Evolutionary conservation across 1,140 invertebrate genomes (phyloP).

Genomic region (Atta cephalotes): DNA sequence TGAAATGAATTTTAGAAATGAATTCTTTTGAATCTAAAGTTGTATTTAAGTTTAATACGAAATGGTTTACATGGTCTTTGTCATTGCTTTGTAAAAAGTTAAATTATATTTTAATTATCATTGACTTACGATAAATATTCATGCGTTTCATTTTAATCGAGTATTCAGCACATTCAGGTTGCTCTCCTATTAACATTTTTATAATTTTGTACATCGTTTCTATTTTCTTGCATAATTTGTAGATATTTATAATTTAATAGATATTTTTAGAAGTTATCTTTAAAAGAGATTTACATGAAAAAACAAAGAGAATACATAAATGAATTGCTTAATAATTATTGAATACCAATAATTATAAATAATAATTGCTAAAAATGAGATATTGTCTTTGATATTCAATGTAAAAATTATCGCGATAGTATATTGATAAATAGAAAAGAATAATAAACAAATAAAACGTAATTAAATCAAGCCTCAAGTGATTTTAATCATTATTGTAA

Average conservation of each 20-base stretch:
- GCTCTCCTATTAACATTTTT: slow-evolving; percentile 12
- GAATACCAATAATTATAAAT: slow-evolving; percentile 25
- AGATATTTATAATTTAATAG: slow-evolving; percentile 16
- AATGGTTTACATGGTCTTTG: not conserved
- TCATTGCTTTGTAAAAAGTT: not conserved
- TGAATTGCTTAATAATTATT: not conserved
- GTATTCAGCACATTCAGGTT: not conserved
- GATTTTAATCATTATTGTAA: slow-evolving; percentile 8
- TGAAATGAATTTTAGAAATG: not conserved
- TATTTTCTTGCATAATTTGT: not conserved
- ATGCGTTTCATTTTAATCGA: slow-evolving; percentile 12
- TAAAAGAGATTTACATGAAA: slow-evolving; percentile 3
- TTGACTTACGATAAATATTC: not conserved
- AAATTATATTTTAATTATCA: slow-evolving; percentile 4
- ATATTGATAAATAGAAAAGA: slow-evolving; percentile 11
- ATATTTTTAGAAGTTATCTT: not conserved
- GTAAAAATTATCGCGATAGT: not conserved
- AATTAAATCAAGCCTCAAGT: not conserved
- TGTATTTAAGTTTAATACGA: not conserved
- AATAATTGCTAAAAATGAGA: slow-evolving; percentile 6
- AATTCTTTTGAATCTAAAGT: not conserved
- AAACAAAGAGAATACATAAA: not conserved
- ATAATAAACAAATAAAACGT: not conserved
- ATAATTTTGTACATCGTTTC: slow-evolving; percentile 24
- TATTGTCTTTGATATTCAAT: slow-evolving; percentile 8